Evolutionary conservation across 2,797 vertebrate species (phyloP).

Genomic region (Acridotheres tristis): DNA sequence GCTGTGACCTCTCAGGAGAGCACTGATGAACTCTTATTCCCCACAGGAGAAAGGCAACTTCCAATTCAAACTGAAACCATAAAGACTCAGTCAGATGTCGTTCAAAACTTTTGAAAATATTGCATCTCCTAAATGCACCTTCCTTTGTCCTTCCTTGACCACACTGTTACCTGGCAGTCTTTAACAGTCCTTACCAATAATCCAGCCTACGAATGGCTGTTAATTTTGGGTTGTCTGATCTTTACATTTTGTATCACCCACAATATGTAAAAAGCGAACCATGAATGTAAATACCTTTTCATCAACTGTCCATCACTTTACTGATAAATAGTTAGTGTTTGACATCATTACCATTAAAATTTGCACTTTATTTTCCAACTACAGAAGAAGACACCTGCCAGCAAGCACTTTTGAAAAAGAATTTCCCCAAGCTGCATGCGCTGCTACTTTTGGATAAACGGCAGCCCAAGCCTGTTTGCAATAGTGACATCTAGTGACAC

Average conservation of each 20-base stretch:
- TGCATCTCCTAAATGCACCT: neutral
- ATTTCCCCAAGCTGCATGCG: neutral
- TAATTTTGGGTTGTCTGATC: neutral
- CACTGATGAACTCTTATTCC: neutral
- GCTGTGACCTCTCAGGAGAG: neutral
- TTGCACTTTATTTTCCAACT: neutral
- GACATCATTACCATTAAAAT: neutral
- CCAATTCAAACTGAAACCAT: neutral
- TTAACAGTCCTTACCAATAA: neutral
- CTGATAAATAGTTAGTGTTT: neutral
- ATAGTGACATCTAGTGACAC: constrained; percentile 36
- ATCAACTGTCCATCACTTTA: neutral
- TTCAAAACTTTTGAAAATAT: neutral
- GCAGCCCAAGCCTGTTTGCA: neutral
- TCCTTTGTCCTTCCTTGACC: neutral
- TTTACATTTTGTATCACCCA: neutral
- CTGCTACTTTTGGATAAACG: neutral
- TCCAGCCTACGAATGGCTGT: neutral
- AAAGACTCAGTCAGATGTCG: neutral
- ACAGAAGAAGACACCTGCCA: neutral
- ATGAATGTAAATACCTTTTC: neutral
- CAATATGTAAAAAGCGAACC: neutral
- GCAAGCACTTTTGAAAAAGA: neutral
- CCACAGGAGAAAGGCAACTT: neutral
- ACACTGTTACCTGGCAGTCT: neutral